Conservation (phyloP, 2,113 vertebrate genomes). For the Montifringilla adamsi region DNA sequence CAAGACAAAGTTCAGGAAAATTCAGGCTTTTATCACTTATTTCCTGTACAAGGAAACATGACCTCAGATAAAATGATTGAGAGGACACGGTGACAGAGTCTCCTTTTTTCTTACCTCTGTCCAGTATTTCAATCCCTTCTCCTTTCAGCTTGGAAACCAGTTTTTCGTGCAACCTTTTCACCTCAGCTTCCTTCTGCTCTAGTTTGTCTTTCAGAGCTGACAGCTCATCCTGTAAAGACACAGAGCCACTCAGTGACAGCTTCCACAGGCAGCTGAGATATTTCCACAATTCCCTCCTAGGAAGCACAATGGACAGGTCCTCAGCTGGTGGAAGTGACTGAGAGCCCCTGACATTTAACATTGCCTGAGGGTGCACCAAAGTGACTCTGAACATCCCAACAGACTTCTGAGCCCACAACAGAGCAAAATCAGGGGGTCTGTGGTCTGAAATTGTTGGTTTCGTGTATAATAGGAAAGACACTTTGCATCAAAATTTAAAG, state of each 20-base stretch:
- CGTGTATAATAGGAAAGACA: not conserved
- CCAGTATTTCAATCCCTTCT: constrained; percentile 76
- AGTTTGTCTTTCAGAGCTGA: constrained; percentile 83
- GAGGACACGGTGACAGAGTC: not conserved
- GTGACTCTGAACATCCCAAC: not conserved
- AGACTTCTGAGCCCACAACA: not conserved
- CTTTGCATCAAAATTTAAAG: not conserved
- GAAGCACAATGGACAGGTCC: not conserved
- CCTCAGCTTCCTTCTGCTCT: constrained; percentile 85
- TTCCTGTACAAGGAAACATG: not conserved
- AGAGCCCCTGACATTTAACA: not conserved
- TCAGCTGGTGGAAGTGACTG: not conserved
- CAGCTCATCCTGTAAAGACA: constrained; percentile 86
- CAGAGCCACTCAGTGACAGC: not conserved
- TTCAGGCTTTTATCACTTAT: not conserved
- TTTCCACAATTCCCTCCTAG: not conserved
- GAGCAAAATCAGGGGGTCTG: not conserved
- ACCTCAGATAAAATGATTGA: not conserved
- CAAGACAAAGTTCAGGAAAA: not conserved
- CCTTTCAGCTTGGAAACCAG: constrained; percentile 75
- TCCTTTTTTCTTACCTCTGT: constrained; percentile 80
- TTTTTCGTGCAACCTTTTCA: constrained; percentile 85
- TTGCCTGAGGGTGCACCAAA: not conserved
- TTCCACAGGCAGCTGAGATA: not conserved
- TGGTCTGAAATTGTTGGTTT: not conserved